phyloP scores from a whole-genome alignment of 1,140 invertebrate species.

The Euwallacea fornicatus region DNA sequence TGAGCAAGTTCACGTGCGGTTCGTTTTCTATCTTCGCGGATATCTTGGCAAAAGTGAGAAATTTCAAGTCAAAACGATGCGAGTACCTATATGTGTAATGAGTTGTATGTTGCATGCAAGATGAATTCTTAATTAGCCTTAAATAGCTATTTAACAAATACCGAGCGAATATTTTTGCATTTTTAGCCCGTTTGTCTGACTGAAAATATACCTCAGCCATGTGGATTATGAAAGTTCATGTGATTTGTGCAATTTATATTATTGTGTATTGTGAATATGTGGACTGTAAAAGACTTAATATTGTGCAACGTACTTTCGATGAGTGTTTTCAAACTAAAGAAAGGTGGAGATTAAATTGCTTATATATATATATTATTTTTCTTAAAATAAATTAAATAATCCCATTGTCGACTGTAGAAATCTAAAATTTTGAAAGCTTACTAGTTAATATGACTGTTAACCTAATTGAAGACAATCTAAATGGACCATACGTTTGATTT shows the following conservation, averaged over 20 bases:
- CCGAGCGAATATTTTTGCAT: slow-evolving; percentile 5
- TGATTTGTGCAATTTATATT: not conserved
- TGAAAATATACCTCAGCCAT: not conserved
- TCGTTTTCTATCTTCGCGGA: slow-evolving; percentile 5
- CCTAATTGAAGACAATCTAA: not conserved
- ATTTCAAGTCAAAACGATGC: slow-evolving; percentile 14
- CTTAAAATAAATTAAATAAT: not conserved
- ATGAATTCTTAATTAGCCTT: slow-evolving; percentile 20
- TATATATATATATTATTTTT: not conserved
- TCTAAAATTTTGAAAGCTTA: not conserved
- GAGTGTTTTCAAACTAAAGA: slow-evolving; percentile 9
- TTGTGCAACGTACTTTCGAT: slow-evolving; percentile 6
- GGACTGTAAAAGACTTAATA: slow-evolving; percentile 1
- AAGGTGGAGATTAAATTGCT: not conserved
- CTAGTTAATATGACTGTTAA: not conserved
- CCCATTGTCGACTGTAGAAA: not conserved
- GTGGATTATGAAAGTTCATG: slow-evolving; percentile 8
- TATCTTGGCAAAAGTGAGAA: slow-evolving; percentile 27
- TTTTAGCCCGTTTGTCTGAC: slow-evolving; percentile 5
- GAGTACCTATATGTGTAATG: slow-evolving; percentile 6
- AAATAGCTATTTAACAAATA: slow-evolving; percentile 29
- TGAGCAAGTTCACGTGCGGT: slow-evolving; percentile 21
- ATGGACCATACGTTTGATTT: slow-evolving; percentile 3
- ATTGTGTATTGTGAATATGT: slow-evolving; percentile 10
- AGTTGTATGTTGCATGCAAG: slow-evolving; percentile 15